phyloP scores from a whole-genome alignment of 2,113 vertebrate genomes.

The Ictalurus furcatus region DNA sequence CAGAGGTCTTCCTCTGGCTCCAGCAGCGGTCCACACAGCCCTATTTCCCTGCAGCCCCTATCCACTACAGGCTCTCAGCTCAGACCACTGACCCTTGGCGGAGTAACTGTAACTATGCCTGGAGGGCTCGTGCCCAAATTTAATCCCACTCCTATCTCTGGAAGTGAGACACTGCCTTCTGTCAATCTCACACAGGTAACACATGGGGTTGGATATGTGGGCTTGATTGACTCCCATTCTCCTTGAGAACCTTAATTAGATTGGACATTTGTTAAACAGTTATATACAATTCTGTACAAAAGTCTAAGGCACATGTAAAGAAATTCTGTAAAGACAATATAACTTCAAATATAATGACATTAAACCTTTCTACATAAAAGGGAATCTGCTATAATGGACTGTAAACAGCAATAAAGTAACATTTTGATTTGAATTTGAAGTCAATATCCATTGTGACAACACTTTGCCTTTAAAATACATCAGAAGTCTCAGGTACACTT shows the following conservation, averaged over 20 bases:
- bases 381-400: not conserved
- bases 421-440: too few relatives aligned
- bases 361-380: not conserved
- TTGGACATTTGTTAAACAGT: not conserved
- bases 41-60: slow-evolving; percentile 61
- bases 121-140: slow-evolving; percentile 57
- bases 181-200: slow-evolving; percentile 67
- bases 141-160: slow-evolving; percentile 59
- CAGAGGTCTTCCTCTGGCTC: slow-evolving; percentile 68
- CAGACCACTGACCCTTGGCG: slow-evolving; percentile 47
- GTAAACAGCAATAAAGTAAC: not conserved
- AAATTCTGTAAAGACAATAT: not conserved
- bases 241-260: not conserved
- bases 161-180: slow-evolving; percentile 64
- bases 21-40: slow-evolving; percentile 68
- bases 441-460: not conserved
- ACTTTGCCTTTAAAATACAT: not conserved
- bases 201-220: not conserved
- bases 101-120: slow-evolving; percentile 24
- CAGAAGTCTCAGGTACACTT: not conserved
- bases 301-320: not conserved
- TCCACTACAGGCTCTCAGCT: slow-evolving; percentile 50
- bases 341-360: not conserved
- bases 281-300: not conserved
- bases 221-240: not conserved